phyloP scores from a whole-genome alignment of 2,888 invertebrate species.

The Microctonus brassicae region DNA sequence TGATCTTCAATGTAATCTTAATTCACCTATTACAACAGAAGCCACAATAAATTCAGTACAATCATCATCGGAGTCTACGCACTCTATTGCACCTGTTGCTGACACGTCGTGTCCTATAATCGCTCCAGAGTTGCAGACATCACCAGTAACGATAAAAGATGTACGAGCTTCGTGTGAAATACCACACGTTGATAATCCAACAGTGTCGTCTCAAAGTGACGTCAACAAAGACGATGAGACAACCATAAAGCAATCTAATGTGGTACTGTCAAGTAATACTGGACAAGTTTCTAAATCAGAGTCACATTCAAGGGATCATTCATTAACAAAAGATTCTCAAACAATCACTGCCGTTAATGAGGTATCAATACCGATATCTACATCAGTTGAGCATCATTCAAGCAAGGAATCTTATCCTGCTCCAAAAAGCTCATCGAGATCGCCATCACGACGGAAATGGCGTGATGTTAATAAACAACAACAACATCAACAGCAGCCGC shows the following conservation, averaged over 20 bases:
- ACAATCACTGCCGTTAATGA: slow-evolving; percentile 5
- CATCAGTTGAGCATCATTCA: slow-evolving; percentile 20
- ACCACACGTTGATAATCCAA: background rate
- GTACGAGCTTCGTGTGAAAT: background rate
- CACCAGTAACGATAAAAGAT: background rate
- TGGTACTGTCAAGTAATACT: slow-evolving; percentile 39
- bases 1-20: slow-evolving; percentile 51
- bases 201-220: background rate
- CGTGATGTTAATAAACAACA: slow-evolving; percentile 47
- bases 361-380: background rate
- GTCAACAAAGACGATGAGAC: slow-evolving; percentile 43
- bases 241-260: slow-evolving; percentile 40
- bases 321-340: slow-evolving; percentile 22
- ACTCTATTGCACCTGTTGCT: slow-evolving; percentile 1
- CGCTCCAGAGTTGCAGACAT: slow-evolving; percentile 33
- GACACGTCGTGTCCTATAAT: slow-evolving; percentile 28
- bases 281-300: slow-evolving; percentile 30
- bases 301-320: slow-evolving; percentile 45
- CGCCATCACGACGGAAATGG: slow-evolving; percentile 60
- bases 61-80: slow-evolving; percentile 44
- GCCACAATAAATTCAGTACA: slow-evolving; percentile 51
- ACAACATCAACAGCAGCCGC: slow-evolving; percentile 31
- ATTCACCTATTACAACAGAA: slow-evolving; percentile 48
- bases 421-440: slow-evolving; percentile 52
- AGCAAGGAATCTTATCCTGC: slow-evolving; percentile 15